Base-by-base conservation (phyloP, 2,888 invertebrate species). In the Sesamia inferens region DNA sequence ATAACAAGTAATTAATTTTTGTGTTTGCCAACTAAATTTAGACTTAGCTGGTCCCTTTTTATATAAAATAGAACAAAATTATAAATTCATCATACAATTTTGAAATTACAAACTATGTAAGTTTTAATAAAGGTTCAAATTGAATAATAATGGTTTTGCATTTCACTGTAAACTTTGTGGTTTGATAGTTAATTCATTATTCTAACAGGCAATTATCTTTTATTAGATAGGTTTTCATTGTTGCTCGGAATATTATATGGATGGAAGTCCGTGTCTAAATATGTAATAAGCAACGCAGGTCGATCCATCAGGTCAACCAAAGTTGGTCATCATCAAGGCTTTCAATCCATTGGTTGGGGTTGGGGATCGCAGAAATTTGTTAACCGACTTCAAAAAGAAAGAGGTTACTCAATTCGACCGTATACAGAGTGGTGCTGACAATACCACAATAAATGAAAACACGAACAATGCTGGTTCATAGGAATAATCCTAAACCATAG, bases 151-250 rank as follows among this genome's bases (percentile, higher is more conserved):
- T 6, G 11, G 11, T 7, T 44, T 19, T 14, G 10, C 14, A 44
- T 31, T 79, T 42, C 5, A 14, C 42, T 69, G 7, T 13, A 6
- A 61, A 42, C 47, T 55, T 75, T 44, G 42, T 44, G 48, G 62
- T 71, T 79, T 75, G 14, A 19, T 62, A 22, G 24, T 14, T 48
- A 55, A 48, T 78, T 42, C 0, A 48, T 24, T 78, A 31, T 42
- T 47, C 2, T 16, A 44, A 39, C 13, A 24, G 14, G 14, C 51
- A 76, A 76, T 54, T 68, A 59, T 14, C 0, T 44, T 6, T 14
- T 16, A 14, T 24, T 59, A 2, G 54, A 54, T 51, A 68, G 31
- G 59, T 54, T 44, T 66, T 31, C 54, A 2, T 68, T 47, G 14
- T n/a, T 22, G 5, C n/a, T 14, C 1, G 13, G 22, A 55, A 55